Base-by-base conservation (phyloP, 2,888 invertebrate species). In the Meganola albula region DNA sequence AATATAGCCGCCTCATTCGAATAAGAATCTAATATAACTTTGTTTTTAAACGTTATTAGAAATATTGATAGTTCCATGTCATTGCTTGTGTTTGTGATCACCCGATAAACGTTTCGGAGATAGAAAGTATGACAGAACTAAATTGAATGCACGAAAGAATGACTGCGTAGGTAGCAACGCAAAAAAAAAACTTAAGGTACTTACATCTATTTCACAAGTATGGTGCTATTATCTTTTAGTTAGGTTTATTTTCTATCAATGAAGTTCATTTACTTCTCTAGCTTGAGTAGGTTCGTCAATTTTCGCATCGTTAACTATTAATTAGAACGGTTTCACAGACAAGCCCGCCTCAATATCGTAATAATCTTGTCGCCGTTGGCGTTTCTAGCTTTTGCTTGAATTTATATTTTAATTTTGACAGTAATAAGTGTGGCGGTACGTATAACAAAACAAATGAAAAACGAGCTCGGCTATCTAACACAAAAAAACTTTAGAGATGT, bases 21-120 rank as follows among this genome's bases (percentile, higher is more conserved):
- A 74, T 73, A 74, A 66, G 74, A 74, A 79, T 80, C 75, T 74
- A 82, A 78, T 75, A 75, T 71, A 48, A 78, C 78, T 78, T 79
- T 82, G 80, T 82, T 84, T 80, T 80, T 76, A 74, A 77, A 83
- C 62, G 82, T 78, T 85, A 82, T 82, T 82, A 80, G 79, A 84
- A 83, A 85, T 84, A 84, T 84, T 85, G 85, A 85, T 85, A 80
- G 85, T 82, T 83, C 68, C 83, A 70, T 83, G 83, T 84, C 85
- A 78, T 75, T 83, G 82, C 65, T 66, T 65, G 72, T 83, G 82
- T 83, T 71, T 78, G 65, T 69, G 82, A 83, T 84, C 74, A 54
- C 46, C 58, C 68, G 83, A 84, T 83, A 82, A 80, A 80, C 73
- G 70, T 65, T 72, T 69, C 50, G 63, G 48, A 72, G 69, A 74